phyloP scores from a whole-genome alignment of 2,888 invertebrate genomes.

The Chesias legatella region DNA sequence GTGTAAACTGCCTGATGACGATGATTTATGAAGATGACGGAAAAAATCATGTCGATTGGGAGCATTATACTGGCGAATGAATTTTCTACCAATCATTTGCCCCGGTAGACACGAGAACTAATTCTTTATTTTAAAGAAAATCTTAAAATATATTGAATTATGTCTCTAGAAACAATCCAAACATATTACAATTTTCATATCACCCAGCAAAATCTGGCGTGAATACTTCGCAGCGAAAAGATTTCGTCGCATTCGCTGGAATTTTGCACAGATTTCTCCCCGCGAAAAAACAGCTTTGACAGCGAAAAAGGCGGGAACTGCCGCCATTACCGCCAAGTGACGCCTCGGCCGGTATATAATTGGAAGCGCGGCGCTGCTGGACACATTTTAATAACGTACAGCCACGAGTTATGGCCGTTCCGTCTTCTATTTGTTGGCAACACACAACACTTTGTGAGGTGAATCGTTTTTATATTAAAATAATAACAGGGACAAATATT shows the following conservation, averaged over 20 bases:
- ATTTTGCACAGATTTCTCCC: constrained; percentile 38
- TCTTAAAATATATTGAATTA: too few species aligned
- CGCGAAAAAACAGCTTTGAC: constrained; percentile 75
- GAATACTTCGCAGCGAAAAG: constrained; percentile 26
- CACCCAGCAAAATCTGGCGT: constrained; percentile 11
- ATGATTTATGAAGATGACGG: too few species aligned
- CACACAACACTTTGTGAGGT: constrained; percentile 17
- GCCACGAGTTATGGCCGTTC: constrained; percentile 32
- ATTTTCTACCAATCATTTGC: too few species aligned
- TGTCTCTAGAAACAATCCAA: background rate
- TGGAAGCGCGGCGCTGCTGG: constrained; percentile 40
- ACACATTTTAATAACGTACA: constrained; percentile 45
- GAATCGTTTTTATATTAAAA: constrained; percentile 20
- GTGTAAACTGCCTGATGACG: too few species aligned
- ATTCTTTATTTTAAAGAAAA: too few species aligned
- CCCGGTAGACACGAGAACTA: too few species aligned
- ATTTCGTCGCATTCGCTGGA: constrained; percentile 24
- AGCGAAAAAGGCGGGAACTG: constrained; percentile 77
- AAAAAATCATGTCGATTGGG: too few species aligned
- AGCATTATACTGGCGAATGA: too few species aligned
- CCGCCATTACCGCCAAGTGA: constrained; percentile 83
- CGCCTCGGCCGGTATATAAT: constrained; percentile 65
- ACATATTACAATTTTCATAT: constrained; percentile 15
- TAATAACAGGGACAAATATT: too few species aligned
- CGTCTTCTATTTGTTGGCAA: constrained; percentile 25